A percentile compares a stretch with the other conserved stretches of the same genome.
Evolutionary conservation across 2,797 vertebrate species (phyloP).

Genomic region (Euphonia xanthogaster): DNA sequence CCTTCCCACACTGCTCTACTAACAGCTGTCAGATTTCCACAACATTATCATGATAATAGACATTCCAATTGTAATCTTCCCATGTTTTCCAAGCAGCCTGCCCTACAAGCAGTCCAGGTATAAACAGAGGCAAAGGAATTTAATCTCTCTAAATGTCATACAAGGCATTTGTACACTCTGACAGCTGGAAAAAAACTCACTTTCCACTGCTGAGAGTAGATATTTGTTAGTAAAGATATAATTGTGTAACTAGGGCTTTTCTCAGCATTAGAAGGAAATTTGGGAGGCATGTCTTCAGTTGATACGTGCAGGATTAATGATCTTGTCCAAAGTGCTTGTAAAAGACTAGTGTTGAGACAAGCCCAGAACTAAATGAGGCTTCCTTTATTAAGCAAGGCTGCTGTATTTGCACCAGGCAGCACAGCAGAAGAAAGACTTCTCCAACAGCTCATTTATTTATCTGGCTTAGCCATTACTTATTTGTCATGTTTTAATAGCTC

Average conservation of each 20-base stretch:
- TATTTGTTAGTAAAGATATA: background rate
- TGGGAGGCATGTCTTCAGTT: background rate
- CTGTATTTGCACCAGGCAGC: background rate
- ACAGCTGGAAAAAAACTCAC: background rate
- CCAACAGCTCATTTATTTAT: background rate
- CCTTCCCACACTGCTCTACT: background rate
- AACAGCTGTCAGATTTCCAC: background rate
- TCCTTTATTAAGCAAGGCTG: constrained; percentile 7
- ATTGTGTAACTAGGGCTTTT: constrained; percentile 28
- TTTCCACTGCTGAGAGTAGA: background rate
- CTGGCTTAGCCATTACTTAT: background rate
- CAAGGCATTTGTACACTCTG: background rate
- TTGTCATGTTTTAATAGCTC: background rate
- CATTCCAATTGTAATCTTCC: background rate
- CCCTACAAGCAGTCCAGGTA: background rate
- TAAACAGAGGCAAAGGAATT: constrained; percentile 3
- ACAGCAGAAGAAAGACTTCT: background rate
- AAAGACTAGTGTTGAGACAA: constrained; percentile 20
- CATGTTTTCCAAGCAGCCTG: background rate
- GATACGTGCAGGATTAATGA: constrained; percentile 12
- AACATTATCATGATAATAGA: background rate
- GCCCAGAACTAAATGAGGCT: constrained; percentile 2
- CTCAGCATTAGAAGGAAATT: constrained; percentile 7
- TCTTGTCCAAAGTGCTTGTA: constrained; percentile 23
- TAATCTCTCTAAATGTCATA: background rate